Percentiles rank a stretch among this genome's conserved stretches.
Evolutionary conservation across 2,113 vertebrate genomes (phyloP).

Genomic region (Mandrillus leucophaeus): DNA sequence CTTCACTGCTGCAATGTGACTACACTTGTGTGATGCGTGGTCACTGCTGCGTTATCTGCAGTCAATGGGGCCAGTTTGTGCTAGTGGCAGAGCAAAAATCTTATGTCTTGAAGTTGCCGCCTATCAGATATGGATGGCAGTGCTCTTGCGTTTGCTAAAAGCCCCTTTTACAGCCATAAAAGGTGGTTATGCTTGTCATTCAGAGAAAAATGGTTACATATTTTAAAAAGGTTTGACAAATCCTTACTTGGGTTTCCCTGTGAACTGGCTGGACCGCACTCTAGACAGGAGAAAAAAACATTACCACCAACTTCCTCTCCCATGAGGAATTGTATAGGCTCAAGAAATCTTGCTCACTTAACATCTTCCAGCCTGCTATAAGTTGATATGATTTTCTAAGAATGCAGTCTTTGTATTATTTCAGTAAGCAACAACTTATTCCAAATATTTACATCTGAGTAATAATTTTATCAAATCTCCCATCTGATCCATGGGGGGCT

Average conservation of each 20-base stretch:
- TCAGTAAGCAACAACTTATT: neutral
- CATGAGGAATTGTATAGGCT: neutral
- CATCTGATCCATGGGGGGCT: fast-evolving
- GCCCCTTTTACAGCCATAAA: neutral
- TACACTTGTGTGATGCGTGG: neutral
- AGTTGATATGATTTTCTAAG: neutral
- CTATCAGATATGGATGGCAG: neutral
- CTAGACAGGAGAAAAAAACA: neutral
- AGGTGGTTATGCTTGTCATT: neutral
- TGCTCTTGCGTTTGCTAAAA: neutral
- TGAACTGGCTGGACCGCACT: neutral
- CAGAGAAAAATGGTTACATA: neutral
- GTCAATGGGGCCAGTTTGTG: neutral
- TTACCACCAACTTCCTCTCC: neutral
- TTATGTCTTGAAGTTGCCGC: neutral
- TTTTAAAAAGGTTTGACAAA: neutral
- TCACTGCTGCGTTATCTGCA: neutral
- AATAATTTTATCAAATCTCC: neutral
- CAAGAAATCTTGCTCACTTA: neutral
- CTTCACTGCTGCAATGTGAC: fast-evolving
- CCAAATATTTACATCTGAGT: neutral
- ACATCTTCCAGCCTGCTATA: neutral
- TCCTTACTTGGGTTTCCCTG: neutral
- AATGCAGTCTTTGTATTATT: neutral
- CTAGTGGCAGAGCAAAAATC: neutral